phyloP scores from a whole-genome alignment of 2,797 vertebrate species.

The Ispidina picta region DNA sequence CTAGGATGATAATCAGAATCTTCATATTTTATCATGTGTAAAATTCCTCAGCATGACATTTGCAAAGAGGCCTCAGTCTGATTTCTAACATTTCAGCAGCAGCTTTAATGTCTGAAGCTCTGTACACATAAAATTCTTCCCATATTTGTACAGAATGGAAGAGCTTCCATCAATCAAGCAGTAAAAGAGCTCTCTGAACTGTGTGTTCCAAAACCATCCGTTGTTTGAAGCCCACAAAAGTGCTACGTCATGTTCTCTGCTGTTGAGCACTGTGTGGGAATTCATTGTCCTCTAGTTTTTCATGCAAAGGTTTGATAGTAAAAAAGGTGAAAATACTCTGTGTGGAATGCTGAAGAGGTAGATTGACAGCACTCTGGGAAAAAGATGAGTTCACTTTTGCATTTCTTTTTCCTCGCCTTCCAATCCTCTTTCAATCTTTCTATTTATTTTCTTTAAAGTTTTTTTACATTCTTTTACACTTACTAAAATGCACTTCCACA shows the following conservation, averaged over 20 bases:
- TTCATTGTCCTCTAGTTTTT: not conserved
- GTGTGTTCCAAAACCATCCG: not conserved
- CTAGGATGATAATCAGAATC: not conserved
- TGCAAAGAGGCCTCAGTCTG: not conserved
- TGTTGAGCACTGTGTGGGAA: not conserved
- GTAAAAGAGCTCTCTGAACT: not conserved
- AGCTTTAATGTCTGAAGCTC: not conserved
- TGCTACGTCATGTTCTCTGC: not conserved
- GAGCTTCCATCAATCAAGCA: not conserved
- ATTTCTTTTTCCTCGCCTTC: not conserved
- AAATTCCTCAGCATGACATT: not conserved
- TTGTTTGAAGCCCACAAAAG: not conserved
- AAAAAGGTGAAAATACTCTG: not conserved
- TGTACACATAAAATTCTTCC: not conserved
- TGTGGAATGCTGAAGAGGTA: not conserved
- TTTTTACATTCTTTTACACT: not conserved
- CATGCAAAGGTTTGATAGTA: not conserved
- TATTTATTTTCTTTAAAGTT: not conserved
- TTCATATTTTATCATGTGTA: not conserved
- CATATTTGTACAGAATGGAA: not conserved
- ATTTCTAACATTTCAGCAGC: not conserved
- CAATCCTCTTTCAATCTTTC: not conserved
- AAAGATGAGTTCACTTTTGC: not conserved
- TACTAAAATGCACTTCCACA: not conserved
- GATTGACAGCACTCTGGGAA: not conserved